Evolutionary conservation across 2,888 invertebrate genomes (phyloP).

Genomic region (Lathronympha strigana): DNA sequence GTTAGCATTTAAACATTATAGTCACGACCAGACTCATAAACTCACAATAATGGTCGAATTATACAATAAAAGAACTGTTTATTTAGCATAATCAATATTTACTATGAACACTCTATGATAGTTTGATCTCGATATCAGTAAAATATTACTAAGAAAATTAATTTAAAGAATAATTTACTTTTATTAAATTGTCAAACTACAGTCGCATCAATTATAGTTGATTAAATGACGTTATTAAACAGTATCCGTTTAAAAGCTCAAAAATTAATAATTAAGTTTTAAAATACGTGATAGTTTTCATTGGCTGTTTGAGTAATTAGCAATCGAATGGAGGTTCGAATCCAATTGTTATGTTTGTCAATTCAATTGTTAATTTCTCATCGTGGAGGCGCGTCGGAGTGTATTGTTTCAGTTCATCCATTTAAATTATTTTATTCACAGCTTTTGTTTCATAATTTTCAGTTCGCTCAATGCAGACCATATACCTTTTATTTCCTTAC

Average conservation of each 20-base stretch:
- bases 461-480: background rate
- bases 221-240: constrained; percentile 2
- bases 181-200: background rate
- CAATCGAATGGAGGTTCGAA: constrained; percentile 58
- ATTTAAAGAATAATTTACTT: background rate
- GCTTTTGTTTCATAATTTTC: constrained; percentile 50
- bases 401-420: constrained; percentile 56
- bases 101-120: constrained; percentile 11
- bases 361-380: constrained; percentile 70
- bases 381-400: constrained; percentile 58
- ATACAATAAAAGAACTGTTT: constrained; percentile 66
- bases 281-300: constrained; percentile 65
- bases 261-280: constrained; percentile 60
- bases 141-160: constrained; percentile 10
- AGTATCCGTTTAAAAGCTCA: background rate
- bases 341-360: constrained; percentile 68
- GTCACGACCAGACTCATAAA: constrained; percentile 67
- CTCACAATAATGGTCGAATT: constrained; percentile 68
- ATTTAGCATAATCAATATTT: constrained; percentile 49
- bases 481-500: background rate
- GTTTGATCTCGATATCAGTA: constrained; percentile 10
- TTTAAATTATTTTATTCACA: constrained; percentile 54
- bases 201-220: constrained; percentile 1
- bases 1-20: constrained; percentile 48
- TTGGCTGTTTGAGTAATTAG: constrained; percentile 67